Conservation (phyloP, 2,888 invertebrate species). For the Dynastes grantii region DNA sequence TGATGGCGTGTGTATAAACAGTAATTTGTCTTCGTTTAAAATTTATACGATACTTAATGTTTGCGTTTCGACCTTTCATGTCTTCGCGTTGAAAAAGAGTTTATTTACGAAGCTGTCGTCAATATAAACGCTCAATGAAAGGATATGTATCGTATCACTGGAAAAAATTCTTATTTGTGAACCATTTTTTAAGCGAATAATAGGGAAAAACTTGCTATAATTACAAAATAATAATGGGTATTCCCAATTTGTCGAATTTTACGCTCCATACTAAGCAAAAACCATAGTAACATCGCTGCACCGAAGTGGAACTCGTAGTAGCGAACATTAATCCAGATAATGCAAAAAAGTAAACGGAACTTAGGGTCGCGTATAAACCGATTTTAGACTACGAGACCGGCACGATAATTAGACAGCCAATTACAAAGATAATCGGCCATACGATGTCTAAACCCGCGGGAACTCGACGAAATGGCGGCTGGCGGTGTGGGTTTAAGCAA, state of each 20-base stretch:
- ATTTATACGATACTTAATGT: not conserved
- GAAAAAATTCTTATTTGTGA: too few species aligned
- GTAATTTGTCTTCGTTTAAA: slow-evolving; percentile 4
- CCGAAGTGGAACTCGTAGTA: too few species aligned
- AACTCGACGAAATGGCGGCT: slow-evolving; percentile 51
- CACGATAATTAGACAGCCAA: slow-evolving; percentile 67
- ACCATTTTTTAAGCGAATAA: too few species aligned
- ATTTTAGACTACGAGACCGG: slow-evolving; percentile 53
- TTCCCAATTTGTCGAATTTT: too few species aligned
- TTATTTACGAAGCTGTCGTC: slow-evolving; percentile 1
- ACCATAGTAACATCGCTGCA: too few species aligned
- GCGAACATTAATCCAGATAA: slow-evolving; percentile 47
- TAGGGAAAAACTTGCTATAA: too few species aligned
- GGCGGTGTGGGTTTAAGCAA: slow-evolving; percentile 54
- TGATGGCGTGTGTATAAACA: not conserved
- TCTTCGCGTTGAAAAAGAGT: not conserved
- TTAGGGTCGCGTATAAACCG: not conserved
- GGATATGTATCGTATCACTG: too few species aligned
- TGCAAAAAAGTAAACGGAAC: slow-evolving; percentile 44
- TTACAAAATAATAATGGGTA: too few species aligned
- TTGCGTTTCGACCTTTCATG: not conserved
- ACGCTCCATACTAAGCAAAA: too few species aligned
- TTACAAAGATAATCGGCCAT: slow-evolving; percentile 60
- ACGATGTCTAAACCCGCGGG: too few species aligned
- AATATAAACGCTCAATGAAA: not conserved